Evolutionary conservation across 2,888 invertebrate species (phyloP).

Genomic region (Troides aeacus): DNA sequence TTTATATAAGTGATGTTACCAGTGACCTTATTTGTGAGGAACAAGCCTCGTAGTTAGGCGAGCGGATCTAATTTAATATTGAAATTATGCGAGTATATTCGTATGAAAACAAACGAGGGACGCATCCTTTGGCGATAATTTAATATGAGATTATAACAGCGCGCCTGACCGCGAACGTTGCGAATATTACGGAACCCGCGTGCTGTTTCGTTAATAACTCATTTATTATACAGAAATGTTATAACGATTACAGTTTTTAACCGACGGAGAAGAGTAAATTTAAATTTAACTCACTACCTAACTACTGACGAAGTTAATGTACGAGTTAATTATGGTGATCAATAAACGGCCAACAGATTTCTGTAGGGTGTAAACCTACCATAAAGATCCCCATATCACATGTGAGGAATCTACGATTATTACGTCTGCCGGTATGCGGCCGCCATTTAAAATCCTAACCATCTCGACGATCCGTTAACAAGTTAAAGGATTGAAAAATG

Average conservation of each 20-base stretch:
- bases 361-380: too few relatives aligned
- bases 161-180: slow-evolving; percentile 27
- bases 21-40: neutral
- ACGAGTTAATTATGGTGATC: too few relatives aligned
- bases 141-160: slow-evolving; percentile 60
- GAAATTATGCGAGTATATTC: slow-evolving; percentile 36
- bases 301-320: too few relatives aligned
- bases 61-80: slow-evolving; percentile 33
- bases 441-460: too few relatives aligned
- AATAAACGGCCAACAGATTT: too few relatives aligned
- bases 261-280: neutral
- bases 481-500: too few relatives aligned
- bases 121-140: slow-evolving; percentile 67
- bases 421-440: too few relatives aligned
- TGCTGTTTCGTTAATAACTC: slow-evolving; percentile 27
- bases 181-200: slow-evolving; percentile 34
- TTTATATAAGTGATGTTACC: neutral
- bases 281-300: too few relatives aligned
- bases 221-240: slow-evolving; percentile 7
- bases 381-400: too few relatives aligned
- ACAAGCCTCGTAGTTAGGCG: neutral
- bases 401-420: too few relatives aligned
- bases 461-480: too few relatives aligned
- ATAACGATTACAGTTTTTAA: neutral
- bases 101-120: slow-evolving; percentile 53